Conservation (phyloP, 2,113 vertebrate genomes). For the Cyprinodon tularosa region DNA sequence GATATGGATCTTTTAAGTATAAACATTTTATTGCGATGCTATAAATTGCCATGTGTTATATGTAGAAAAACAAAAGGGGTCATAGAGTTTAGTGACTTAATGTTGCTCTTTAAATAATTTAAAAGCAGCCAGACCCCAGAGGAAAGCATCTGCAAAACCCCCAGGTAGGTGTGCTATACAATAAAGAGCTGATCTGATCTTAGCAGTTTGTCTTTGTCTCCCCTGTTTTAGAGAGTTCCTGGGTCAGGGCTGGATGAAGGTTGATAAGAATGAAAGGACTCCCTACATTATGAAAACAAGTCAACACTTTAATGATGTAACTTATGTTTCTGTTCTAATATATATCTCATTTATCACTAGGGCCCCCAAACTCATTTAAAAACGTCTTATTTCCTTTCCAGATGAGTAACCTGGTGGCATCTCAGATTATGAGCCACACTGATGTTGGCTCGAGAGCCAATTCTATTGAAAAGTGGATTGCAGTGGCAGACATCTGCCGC, state of each 20-base stretch:
- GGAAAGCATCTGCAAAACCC: background rate
- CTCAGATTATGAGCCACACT: constrained; percentile 95
- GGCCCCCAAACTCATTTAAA: background rate
- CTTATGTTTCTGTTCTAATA: constrained; percentile 22
- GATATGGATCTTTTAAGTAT: too few relatives aligned
- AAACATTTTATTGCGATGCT: too few relatives aligned
- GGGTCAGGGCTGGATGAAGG: constrained; percentile 98
- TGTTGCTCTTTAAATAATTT: background rate
- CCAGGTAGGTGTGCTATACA: background rate
- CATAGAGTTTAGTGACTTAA: background rate
- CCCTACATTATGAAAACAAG: constrained; percentile 98
- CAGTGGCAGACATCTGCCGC: constrained; percentile 95
- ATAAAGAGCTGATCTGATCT: background rate
- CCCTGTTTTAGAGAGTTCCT: constrained; percentile 89
- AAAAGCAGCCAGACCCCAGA: background rate
- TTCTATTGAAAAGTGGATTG: constrained; percentile 98
- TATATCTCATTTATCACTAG: background rate
- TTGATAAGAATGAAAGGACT: constrained; percentile 92
- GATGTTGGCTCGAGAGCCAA: constrained; percentile 90
- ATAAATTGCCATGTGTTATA: too few relatives aligned
- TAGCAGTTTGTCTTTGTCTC: background rate
- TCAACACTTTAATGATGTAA: constrained; percentile 96
- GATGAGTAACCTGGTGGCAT: constrained; percentile 99
- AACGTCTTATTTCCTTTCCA: constrained; percentile 56
- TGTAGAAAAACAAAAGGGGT: background rate